phyloP scores from a whole-genome alignment of 2,888 invertebrate species.

The Eumerus sabulonum region DNA sequence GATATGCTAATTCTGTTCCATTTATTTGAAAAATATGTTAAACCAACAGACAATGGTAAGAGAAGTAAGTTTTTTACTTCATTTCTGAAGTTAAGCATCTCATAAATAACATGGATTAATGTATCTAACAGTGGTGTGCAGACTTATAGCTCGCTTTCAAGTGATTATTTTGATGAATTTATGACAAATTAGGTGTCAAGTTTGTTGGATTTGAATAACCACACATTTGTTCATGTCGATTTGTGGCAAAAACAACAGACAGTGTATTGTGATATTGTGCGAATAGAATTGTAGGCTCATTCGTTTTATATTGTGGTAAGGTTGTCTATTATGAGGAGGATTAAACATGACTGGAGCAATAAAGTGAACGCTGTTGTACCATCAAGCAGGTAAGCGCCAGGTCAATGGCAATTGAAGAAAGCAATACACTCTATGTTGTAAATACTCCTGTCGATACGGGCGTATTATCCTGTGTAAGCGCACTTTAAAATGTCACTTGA shows the following conservation, averaged over 20 bases:
- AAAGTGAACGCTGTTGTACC: too few species aligned
- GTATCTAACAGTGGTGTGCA: constrained; percentile 59
- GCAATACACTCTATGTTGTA: not conserved
- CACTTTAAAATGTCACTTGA: constrained; percentile 29
- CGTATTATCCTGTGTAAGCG: not conserved
- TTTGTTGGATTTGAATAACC: constrained; percentile 19
- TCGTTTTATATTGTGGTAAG: not conserved
- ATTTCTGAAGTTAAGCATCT: constrained; percentile 54
- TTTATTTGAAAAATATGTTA: constrained; percentile 68
- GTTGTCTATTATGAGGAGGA: too few species aligned
- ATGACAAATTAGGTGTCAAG: constrained; percentile 50
- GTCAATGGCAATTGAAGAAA: too few species aligned
- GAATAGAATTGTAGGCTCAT: not conserved
- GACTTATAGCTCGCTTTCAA: constrained; percentile 47
- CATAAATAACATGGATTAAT: constrained; percentile 61
- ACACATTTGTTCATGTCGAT: too few species aligned
- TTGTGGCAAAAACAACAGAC: too few species aligned
- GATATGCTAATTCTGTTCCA: constrained; percentile 64
- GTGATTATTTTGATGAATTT: constrained; percentile 65
- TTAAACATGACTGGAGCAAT: too few species aligned
- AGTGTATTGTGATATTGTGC: too few species aligned
- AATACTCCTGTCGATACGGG: not conserved
- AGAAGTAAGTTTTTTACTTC: constrained; percentile 4
- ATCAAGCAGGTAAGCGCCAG: too few species aligned
- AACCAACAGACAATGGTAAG: constrained; percentile 33